Conservation (phyloP, 2,113 vertebrate species). For the Neofelis nebulosa region DNA sequence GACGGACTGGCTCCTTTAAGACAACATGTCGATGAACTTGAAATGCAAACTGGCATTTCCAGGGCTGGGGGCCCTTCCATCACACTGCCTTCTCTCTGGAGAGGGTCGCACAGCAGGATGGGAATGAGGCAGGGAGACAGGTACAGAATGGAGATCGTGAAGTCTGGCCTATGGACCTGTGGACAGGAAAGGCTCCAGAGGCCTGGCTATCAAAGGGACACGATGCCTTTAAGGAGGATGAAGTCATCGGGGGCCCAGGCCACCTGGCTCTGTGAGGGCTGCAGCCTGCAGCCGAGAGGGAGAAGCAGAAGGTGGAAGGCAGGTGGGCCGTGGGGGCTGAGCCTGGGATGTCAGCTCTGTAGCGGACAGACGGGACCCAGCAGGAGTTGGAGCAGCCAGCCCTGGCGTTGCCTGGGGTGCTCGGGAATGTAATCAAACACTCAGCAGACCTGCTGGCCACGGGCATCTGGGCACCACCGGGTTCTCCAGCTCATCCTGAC, state of each 20-base stretch:
- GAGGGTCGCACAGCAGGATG: neutral
- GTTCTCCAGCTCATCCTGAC: neutral
- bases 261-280: slow-evolving; percentile 80
- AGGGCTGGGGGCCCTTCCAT: neutral
- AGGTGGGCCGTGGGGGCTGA: slow-evolving; percentile 79
- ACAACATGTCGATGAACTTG: neutral
- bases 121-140: neutral
- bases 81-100: neutral
- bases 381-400: slow-evolving; percentile 59
- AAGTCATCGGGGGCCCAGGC: slow-evolving; percentile 81
- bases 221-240: slow-evolving; percentile 84
- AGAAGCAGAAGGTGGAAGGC: slow-evolving; percentile 83
- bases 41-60: neutral
- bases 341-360: slow-evolving; percentile 76
- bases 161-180: neutral
- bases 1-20: neutral
- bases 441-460: slow-evolving; percentile 60
- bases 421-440: slow-evolving; percentile 66
- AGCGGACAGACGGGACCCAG: slow-evolving; percentile 83
- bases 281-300: slow-evolving; percentile 64
- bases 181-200: neutral
- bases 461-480: slow-evolving; percentile 43
- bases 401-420: slow-evolving; percentile 68
- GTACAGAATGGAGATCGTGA: neutral
- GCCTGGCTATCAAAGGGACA: neutral